A percentile compares a stretch with the other conserved stretches of the same genome.
Evolutionary conservation across 2,888 invertebrate genomes (phyloP).

Genomic region (Gibbula magus): DNA sequence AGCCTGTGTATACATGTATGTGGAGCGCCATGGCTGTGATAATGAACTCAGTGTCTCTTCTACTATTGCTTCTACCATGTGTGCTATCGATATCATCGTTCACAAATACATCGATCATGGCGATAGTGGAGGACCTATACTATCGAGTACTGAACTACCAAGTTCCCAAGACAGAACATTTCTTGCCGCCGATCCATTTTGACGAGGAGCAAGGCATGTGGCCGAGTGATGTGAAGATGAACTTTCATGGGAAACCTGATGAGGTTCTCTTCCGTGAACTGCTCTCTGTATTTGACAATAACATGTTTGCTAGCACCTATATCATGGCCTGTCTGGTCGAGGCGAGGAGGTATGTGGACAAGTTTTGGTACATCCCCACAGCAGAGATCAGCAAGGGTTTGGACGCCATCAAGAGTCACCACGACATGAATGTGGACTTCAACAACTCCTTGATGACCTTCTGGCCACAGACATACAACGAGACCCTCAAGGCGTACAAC

Average conservation of each 20-base stretch:
- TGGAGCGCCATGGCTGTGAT: not conserved
- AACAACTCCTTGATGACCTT: slow-evolving; percentile 64
- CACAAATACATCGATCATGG: no score
- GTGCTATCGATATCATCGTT: no score
- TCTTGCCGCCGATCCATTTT: slow-evolving; percentile 55
- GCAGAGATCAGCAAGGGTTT: slow-evolving; percentile 34
- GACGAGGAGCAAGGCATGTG: slow-evolving; percentile 60
- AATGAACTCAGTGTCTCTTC: no score
- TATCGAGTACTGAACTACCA: not conserved
- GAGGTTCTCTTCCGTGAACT: slow-evolving; percentile 53
- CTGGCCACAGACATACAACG: slow-evolving; percentile 65
- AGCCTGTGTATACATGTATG: not conserved
- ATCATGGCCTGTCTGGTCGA: slow-evolving; percentile 62
- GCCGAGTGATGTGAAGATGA: slow-evolving; percentile 61
- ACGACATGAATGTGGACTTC: slow-evolving; percentile 59
- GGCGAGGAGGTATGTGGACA: slow-evolving; percentile 48
- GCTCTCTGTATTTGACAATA: slow-evolving; percentile 64
- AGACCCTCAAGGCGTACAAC: slow-evolving; percentile 48
- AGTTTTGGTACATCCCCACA: slow-evolving; percentile 27
- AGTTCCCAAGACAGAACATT: not conserved
- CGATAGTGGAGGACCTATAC: no score
- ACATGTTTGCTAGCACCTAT: slow-evolving; percentile 69
- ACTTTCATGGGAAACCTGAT: slow-evolving; percentile 61
- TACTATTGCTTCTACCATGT: no score
- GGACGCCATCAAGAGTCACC: slow-evolving; percentile 50